A percentile compares a stretch with the other conserved stretches of the same genome.
Evolutionary conservation across 2,113 vertebrate species (phyloP).

Genomic region (Nothocercus nigrocapillus): DNA sequence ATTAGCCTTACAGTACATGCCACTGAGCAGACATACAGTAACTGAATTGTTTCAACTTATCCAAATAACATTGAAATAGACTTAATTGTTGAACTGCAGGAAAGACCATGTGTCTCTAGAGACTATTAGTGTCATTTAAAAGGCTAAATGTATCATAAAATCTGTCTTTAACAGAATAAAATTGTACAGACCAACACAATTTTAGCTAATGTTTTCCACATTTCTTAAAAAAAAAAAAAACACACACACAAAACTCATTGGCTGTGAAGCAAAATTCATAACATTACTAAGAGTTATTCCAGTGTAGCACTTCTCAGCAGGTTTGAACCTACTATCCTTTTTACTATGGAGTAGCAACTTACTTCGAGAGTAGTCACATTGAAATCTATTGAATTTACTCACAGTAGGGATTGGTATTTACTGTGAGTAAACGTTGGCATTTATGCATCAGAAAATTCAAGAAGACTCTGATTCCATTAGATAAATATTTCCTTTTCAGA

Average conservation of each 20-base stretch:
- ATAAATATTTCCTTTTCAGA: neutral
- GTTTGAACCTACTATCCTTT: conserved; percentile 1
- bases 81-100: conserved; percentile 84
- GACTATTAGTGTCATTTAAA: conserved; percentile 89
- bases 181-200: conserved; percentile 86
- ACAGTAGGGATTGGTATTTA: neutral
- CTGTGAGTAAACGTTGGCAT: neutral
- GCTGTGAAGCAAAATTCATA: conserved; percentile 44
- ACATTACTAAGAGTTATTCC: conserved; percentile 39
- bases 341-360: neutral
- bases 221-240: conserved; percentile 69
- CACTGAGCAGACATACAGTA: conserved; percentile 79
- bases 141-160: conserved; percentile 87
- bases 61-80: conserved; percentile 85
- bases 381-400: neutral
- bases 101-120: conserved; percentile 80
- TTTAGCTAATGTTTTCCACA: conserved; percentile 87
- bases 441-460: neutral
- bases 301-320: conserved; percentile 1
- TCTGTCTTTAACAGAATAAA: conserved; percentile 84
- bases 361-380: neutral
- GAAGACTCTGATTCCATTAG: neutral
- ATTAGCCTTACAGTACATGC: conserved; percentile 66
- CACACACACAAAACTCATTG: neutral
- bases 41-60: conserved; percentile 85